Conservation (phyloP, 2,888 invertebrate genomes). For the Nineta flava region DNA sequence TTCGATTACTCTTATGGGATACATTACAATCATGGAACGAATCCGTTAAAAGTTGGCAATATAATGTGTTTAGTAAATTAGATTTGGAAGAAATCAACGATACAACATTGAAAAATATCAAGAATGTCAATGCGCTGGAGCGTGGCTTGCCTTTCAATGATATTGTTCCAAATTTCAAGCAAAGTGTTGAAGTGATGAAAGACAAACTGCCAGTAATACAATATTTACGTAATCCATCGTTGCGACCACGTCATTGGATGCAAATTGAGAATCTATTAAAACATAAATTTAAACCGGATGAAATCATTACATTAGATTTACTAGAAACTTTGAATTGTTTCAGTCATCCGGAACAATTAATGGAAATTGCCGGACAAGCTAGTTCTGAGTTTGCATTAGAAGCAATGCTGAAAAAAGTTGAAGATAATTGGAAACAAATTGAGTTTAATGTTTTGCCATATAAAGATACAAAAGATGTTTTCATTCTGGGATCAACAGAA, state of each 20-base stretch:
- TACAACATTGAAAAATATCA: slow-evolving; percentile 47
- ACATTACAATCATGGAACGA: slow-evolving; percentile 60
- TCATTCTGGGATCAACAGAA: slow-evolving; percentile 67
- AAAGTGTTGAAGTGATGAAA: slow-evolving; percentile 61
- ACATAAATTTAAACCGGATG: slow-evolving; percentile 57
- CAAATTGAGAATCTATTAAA: slow-evolving; percentile 56
- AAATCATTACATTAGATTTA: slow-evolving; percentile 44
- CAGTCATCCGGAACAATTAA: slow-evolving; percentile 51
- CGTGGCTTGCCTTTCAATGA: slow-evolving; percentile 70
- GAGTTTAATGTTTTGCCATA: slow-evolving; percentile 64
- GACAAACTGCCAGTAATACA: slow-evolving; percentile 68
- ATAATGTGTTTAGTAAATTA: slow-evolving; percentile 42
- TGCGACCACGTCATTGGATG: slow-evolving; percentile 72
- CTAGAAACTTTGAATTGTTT: slow-evolving; percentile 63
- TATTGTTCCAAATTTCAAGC: slow-evolving; percentile 60
- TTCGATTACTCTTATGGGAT: slow-evolving; percentile 68
- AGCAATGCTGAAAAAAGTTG: slow-evolving; percentile 63
- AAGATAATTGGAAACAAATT: slow-evolving; percentile 65
- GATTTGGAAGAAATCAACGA: slow-evolving; percentile 58
- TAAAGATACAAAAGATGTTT: slow-evolving; percentile 72
- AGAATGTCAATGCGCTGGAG: slow-evolving; percentile 60
- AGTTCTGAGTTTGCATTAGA: slow-evolving; percentile 78
- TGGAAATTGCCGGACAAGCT: slow-evolving; percentile 77
- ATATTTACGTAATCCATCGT: slow-evolving; percentile 62
- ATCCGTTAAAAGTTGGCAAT: slow-evolving; percentile 47